Conservation (phyloP, 2,888 invertebrate genomes). For the Habroteleia sp. region DNA sequence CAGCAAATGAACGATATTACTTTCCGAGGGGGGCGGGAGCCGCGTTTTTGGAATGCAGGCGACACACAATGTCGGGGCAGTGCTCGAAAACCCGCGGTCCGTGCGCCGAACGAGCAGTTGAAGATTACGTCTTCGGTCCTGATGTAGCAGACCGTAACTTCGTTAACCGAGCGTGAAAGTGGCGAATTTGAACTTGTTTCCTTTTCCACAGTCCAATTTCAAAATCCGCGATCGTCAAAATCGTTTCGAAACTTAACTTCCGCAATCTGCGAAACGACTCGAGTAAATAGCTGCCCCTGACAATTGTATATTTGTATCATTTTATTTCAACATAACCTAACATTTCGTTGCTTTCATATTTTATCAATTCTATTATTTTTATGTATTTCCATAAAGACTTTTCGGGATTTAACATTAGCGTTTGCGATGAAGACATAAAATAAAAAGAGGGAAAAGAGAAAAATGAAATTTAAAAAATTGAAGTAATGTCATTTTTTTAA, state of each 20-base stretch:
- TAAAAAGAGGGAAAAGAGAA: no score
- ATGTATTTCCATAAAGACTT: no score
- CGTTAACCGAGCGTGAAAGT: slow-evolving; percentile 65
- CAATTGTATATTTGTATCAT: slow-evolving; percentile 2
- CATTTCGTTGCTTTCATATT: no score
- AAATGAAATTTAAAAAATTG: no score
- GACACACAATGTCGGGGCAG: slow-evolving; percentile 38
- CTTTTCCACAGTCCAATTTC: slow-evolving; percentile 21
- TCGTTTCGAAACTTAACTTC: slow-evolving; percentile 21
- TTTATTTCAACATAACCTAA: no score
- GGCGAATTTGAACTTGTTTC: slow-evolving; percentile 62
- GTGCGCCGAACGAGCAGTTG: slow-evolving; percentile 49
- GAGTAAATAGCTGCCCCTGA: neutral
- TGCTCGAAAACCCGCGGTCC: slow-evolving; percentile 49
- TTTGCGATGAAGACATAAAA: no score
- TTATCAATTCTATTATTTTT: no score
- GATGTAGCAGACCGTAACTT: slow-evolving; percentile 59
- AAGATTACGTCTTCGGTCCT: slow-evolving; percentile 60
- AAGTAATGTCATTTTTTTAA: no score
- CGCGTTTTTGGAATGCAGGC: slow-evolving; percentile 53
- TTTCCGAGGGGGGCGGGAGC: slow-evolving; percentile 18
- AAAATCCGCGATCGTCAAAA: slow-evolving; percentile 26
- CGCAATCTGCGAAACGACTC: neutral
- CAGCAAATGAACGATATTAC: slow-evolving; percentile 48
- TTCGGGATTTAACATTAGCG: no score